Conservation (phyloP, 2,113 vertebrate species). For the Peucedramus taeniatus region DNA sequence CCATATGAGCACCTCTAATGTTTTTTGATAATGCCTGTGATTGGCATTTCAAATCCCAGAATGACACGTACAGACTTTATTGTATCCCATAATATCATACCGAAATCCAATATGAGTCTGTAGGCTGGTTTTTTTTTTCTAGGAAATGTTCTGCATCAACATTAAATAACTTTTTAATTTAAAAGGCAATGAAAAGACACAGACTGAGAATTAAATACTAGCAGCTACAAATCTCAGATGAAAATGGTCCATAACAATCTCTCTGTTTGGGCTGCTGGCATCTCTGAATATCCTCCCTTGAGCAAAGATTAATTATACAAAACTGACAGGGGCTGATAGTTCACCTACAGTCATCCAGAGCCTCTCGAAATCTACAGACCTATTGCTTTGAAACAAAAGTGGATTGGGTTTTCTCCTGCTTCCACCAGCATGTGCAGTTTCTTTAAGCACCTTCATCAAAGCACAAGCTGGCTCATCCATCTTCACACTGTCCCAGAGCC, state of each 20-base stretch:
- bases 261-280: background rate
- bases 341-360: background rate
- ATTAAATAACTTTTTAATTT: slow-evolving; percentile 17
- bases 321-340: background rate
- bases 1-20: background rate
- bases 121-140: background rate
- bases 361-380: background rate
- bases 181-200: slow-evolving; percentile 23
- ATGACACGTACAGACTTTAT: background rate
- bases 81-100: background rate
- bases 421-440: background rate
- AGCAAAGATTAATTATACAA: background rate
- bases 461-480: background rate
- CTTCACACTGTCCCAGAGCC: background rate
- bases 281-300: background rate
- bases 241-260: background rate
- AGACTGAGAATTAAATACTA: background rate
- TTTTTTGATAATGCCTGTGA: background rate
- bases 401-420: background rate
- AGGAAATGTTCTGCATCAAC: background rate
- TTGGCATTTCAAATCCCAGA: background rate
- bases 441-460: background rate
- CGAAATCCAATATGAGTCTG: background rate
- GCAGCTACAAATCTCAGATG: background rate
- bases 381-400: accelerated